Percentiles rank a stretch among this genome's conserved stretches.
These are phyloP conservation scores for Dermochelys coriacea DNA, from an alignment of 2,797 vertebrate species.

Conservation along the genomic window DNA sequence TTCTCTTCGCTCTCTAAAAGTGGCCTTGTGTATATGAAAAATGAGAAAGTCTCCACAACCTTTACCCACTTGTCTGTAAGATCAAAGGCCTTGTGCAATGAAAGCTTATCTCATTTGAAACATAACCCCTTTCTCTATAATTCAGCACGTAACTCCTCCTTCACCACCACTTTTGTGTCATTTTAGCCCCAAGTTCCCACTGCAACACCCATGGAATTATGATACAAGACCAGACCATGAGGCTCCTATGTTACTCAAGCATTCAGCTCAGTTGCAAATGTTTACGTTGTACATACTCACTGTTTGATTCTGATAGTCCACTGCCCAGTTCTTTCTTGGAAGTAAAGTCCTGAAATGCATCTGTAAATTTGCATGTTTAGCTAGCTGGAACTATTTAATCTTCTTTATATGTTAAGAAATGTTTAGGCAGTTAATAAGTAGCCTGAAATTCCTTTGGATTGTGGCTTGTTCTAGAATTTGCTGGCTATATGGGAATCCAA, in stretches of 20 bases:
- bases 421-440: not conserved
- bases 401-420: not conserved
- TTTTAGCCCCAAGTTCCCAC: not conserved
- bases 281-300: not conserved
- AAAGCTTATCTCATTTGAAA: slow-evolving; percentile 33
- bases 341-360: not conserved
- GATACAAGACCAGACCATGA: not conserved
- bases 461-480: not conserved
- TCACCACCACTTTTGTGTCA: not conserved
- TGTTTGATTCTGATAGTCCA: not conserved
- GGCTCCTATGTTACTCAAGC: not conserved
- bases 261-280: too few relatives aligned
- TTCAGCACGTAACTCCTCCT: not conserved
- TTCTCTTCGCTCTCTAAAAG: slow-evolving; percentile 47
- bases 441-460: not conserved
- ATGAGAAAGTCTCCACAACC: not conserved
- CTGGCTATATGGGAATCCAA: not conserved
- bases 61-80: slow-evolving; percentile 11
- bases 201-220: not conserved
- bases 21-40: slow-evolving; percentile 35
- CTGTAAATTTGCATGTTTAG: not conserved
- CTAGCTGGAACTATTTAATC: not conserved
- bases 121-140: not conserved
- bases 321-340: not conserved
- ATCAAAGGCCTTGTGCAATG: slow-evolving; percentile 39